Base-by-base conservation (phyloP, 2,113 vertebrate species). In the Phalacrocorax brasilianus region DNA sequence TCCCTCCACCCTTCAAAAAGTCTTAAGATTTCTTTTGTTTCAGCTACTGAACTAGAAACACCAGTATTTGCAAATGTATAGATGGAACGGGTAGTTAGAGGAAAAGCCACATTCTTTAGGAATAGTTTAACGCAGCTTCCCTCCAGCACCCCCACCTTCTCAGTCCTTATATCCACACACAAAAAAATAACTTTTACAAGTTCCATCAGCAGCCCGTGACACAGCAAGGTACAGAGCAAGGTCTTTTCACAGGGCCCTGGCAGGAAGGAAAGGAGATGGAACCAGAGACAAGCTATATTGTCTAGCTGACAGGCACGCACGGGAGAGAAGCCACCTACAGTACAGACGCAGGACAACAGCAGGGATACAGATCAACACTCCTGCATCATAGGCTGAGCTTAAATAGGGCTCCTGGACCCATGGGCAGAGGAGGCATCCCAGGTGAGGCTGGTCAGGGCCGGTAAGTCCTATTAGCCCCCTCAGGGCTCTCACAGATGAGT, bases 331-430 rank as follows among this genome's bases (percentile, higher is more conserved):
- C 6, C 33, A 35, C 40, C 27, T 56, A 12, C 6, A 49, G 16
- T 0, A 16, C 1, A 8, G 16, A 2, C 8, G 32, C 32, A 65
- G 14, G 4, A 13, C 5, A 14, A 13, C 44, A 3, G 2, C 38
- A 77, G 7, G 9, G 9, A 17, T 35, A 4, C 22, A 28, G 7
- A 44, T 3, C 30, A 55, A 3, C 6, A 5, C 12, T 53, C 26
- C 56, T n/a, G 6, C 5, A 1, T 3, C 23, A 4, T 0, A 24
- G 19, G 19, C 70, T 71, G 26, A 18, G 32, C 22, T 71, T 63
- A 32, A 59, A 44, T 33, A 5, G 14, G 7, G 38, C 3, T 62
- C 23, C 33, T 26, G 7, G 4, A 26, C 19, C 24, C 12, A 5
- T 9, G 42, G 44, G 20, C 22, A n/a, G 26, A 67, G 49, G 4